These are phyloP conservation scores for Chaetorhynchus papuensis DNA, from an alignment of 2,113 vertebrate genomes.

Conservation along the genomic window DNA sequence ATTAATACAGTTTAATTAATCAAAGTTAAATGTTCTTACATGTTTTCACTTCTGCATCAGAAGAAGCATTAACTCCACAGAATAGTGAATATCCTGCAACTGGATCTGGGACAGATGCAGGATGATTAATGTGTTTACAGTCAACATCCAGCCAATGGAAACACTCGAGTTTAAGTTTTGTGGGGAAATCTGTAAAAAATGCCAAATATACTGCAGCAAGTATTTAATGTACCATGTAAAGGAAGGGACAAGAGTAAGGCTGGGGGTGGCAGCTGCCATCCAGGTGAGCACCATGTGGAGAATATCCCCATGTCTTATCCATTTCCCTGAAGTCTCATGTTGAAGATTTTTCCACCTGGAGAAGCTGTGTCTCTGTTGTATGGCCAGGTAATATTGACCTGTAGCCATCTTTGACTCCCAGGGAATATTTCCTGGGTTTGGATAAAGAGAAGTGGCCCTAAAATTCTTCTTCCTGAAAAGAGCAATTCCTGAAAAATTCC, in stretches of 20 bases:
- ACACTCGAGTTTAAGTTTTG: neutral
- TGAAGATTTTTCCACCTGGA: accelerated
- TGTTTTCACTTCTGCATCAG: neutral
- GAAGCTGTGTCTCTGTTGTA: accelerated
- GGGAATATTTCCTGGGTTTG: neutral
- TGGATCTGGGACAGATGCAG: neutral
- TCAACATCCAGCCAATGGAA: constrained; percentile 29
- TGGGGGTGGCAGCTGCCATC: neutral
- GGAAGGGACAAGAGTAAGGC: neutral
- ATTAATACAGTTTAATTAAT: constrained; percentile 61
- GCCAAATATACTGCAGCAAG: neutral
- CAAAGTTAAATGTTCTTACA: constrained; percentile 36
- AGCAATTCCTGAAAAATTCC: neutral
- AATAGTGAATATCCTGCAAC: neutral
- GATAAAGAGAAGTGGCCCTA: neutral
- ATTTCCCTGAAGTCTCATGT: neutral
- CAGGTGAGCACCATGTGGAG: neutral
- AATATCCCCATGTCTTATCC: accelerated
- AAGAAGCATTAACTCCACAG: neutral
- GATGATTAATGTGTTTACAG: constrained; percentile 63
- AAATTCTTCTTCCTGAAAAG: neutral
- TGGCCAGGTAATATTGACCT: no score
- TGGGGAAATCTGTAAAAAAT: neutral
- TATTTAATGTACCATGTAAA: neutral
- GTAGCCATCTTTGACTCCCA: accelerated